Evolutionary conservation across 2,888 invertebrate species (phyloP).

Genomic region (Melinaea menophilus): DNA sequence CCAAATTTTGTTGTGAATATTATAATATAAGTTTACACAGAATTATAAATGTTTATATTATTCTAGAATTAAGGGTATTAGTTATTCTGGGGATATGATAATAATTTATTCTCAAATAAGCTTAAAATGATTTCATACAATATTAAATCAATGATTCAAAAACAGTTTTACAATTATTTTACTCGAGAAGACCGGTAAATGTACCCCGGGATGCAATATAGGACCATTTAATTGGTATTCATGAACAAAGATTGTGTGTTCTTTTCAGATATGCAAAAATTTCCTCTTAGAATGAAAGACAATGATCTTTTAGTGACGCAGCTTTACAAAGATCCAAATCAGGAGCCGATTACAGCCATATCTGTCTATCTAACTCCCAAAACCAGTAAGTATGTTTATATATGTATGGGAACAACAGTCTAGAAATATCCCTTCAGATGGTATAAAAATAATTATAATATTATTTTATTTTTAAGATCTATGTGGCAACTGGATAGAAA

Average conservation of each 20-base stretch:
- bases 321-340: conserved; percentile 94
- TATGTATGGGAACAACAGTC: not conserved
- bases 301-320: conserved; percentile 98
- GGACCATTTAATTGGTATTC: not conserved
- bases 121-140: too few relatives aligned
- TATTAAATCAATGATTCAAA: too few relatives aligned
- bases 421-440: not conserved
- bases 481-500: conserved; percentile 99
- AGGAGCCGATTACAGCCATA: conserved; percentile 97
- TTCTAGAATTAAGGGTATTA: too few relatives aligned
- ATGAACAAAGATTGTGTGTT: conserved; percentile 7
- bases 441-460: not conserved
- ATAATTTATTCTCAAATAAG: too few relatives aligned
- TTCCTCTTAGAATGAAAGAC: conserved; percentile 98
- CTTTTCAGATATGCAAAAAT: conserved; percentile 97
- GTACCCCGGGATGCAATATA: too few relatives aligned
- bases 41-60: too few relatives aligned
- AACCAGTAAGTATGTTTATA: conserved; percentile 87
- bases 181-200: too few relatives aligned
- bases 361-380: conserved; percentile 99
- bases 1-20: not conserved
- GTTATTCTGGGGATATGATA: too few relatives aligned
- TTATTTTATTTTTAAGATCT: conserved; percentile 79
- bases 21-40: too few relatives aligned
- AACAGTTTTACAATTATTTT: too few relatives aligned